These are phyloP conservation scores for Patella vulgata DNA, from an alignment of 1,140 invertebrate species.

Conservation along the genomic window DNA sequence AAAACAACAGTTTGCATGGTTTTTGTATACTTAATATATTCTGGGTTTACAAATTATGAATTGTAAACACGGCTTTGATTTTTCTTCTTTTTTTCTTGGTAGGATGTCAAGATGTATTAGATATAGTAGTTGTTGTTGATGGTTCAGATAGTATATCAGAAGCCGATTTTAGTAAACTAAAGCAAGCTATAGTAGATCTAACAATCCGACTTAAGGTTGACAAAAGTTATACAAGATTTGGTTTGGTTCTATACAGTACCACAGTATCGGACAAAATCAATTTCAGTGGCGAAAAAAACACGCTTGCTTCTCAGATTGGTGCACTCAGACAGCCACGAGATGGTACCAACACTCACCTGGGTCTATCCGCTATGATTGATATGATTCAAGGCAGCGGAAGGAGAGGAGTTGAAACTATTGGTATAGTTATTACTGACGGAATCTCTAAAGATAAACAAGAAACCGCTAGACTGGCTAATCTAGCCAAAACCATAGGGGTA, in stretches of 20 bases:
- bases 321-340: constrained; percentile 18
- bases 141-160: neutral
- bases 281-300: constrained; percentile 12
- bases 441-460: constrained; percentile 25
- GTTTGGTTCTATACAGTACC: constrained; percentile 29
- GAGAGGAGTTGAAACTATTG: constrained; percentile 24
- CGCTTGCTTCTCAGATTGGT: constrained; percentile 12
- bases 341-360: constrained; percentile 25
- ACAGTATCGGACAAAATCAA: constrained; percentile 22
- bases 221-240: constrained; percentile 31
- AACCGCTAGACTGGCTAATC: constrained; percentile 16
- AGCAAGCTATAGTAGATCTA: too few species aligned
- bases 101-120: too few species aligned
- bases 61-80: too few species aligned
- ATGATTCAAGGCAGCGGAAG: constrained; percentile 21
- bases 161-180: neutral
- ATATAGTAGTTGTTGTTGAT: constrained; percentile 5
- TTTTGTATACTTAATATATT: too few species aligned
- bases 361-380: constrained; percentile 20
- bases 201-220: too few species aligned
- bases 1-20: too few species aligned
- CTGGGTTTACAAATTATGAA: too few species aligned
- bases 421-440: constrained; percentile 38
- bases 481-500: constrained; percentile 20
- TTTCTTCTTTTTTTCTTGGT: too few species aligned